phyloP scores from a whole-genome alignment of 2,888 invertebrate genomes.

The Orthosia gracilis region DNA sequence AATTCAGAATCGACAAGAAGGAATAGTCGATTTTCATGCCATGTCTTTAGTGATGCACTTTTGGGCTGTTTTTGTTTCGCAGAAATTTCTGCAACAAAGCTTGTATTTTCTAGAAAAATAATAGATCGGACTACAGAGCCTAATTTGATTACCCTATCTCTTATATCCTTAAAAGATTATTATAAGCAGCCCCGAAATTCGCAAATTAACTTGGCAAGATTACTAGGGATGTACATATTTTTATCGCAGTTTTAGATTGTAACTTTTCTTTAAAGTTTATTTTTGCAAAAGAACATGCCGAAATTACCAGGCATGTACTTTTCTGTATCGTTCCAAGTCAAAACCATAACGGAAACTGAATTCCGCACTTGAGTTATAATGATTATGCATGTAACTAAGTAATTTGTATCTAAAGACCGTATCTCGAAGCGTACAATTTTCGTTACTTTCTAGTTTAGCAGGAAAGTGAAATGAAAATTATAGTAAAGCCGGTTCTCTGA shows the following conservation, averaged over 20 bases:
- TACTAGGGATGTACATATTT: background rate
- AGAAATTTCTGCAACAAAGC: background rate
- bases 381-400: conserved; percentile 52
- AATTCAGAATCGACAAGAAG: background rate
- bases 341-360: background rate
- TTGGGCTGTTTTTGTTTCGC: background rate
- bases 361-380: conserved; percentile 25
- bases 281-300: background rate
- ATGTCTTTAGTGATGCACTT: background rate
- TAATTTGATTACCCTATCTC: background rate
- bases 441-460: conserved; percentile 71
- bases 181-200: background rate
- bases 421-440: conserved; percentile 68
- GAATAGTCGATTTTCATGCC: background rate
- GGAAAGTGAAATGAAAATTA: conserved; percentile 71
- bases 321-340: background rate
- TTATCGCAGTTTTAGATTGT: background rate
- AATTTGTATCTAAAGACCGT: conserved; percentile 63
- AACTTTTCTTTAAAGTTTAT: no score
- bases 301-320: background rate
- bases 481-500: conserved; percentile 38
- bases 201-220: background rate
- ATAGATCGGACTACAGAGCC: background rate
- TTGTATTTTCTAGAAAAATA: no score
- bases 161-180: background rate